Percentiles rank a stretch among this genome's conserved stretches.
Conservation (phyloP, 2,113 vertebrate genomes). For the Stigmatopora argus region DNA sequence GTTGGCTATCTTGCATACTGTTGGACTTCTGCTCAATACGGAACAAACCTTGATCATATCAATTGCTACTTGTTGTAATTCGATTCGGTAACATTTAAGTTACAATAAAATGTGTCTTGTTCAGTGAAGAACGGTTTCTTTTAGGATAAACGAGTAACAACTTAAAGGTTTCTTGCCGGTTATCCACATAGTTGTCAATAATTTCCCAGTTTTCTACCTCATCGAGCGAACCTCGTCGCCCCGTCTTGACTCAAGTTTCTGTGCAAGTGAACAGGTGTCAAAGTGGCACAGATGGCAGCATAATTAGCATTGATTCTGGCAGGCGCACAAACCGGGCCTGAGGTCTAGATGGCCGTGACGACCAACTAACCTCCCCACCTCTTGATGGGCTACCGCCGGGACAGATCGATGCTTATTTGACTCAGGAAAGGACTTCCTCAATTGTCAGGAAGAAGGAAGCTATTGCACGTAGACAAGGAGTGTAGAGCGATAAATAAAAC, state of each 20-base stretch:
- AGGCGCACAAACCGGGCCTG: constrained; percentile 55
- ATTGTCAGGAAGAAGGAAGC: constrained; percentile 30
- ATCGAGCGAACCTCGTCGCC: constrained; percentile 39
- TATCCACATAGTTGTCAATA: constrained; percentile 37
- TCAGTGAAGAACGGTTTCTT: neutral
- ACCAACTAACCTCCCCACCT: constrained; percentile 75
- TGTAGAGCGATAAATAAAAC: neutral
- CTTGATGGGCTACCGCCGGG: constrained; percentile 70
- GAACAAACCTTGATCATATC: too few species aligned
- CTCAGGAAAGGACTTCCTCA: constrained; percentile 52
- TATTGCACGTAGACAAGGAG: constrained; percentile 16
- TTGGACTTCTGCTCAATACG: too few species aligned
- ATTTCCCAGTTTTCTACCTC: constrained; percentile 30
- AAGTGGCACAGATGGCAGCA: constrained; percentile 70
- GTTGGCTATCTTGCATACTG: too few species aligned
- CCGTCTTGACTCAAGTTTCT: constrained; percentile 62
- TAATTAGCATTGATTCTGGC: constrained; percentile 77
- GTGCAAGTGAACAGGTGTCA: constrained; percentile 71
- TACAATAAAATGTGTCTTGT: neutral
- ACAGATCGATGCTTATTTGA: constrained; percentile 71
- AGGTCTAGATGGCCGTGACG: constrained; percentile 72
- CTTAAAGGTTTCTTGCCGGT: neutral
- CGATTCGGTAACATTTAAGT: neutral
- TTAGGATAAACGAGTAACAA: neutral
- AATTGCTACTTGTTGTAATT: too few species aligned